Conservation (phyloP, 2,888 invertebrate species). For the Acholoe squamosa region DNA sequence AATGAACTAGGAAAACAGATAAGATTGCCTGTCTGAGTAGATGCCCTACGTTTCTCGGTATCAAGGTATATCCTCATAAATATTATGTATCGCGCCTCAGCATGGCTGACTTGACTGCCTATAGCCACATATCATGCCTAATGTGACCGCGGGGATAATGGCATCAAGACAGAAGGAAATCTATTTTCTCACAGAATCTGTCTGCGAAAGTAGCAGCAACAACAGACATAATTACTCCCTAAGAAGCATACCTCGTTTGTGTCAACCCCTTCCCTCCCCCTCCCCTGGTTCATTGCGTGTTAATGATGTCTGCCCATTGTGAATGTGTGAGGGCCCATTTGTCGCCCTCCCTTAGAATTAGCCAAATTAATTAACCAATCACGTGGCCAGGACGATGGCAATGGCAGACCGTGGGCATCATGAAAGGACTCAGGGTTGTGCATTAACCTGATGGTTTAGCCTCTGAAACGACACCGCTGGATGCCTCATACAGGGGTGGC, state of each 20-base stretch:
- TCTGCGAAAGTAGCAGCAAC: not conserved
- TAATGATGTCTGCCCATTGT: not conserved
- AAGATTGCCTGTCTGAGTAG: no score
- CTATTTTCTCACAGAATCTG: no score
- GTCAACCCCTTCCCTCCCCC: not conserved
- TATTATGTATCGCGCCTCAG: no score
- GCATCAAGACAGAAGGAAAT: no score
- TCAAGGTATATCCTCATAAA: no score
- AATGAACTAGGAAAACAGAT: no score
- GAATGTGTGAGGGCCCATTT: not conserved
- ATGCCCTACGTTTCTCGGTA: no score
- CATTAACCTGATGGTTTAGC: not conserved
- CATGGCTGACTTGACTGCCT: no score
- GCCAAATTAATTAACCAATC: conserved; percentile 21
- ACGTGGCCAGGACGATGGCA: not conserved
- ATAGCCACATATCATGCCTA: no score
- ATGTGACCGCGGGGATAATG: no score
- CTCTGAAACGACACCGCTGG: no score
- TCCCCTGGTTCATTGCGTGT: not conserved
- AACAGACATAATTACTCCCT: not conserved
- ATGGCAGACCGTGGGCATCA: not conserved
- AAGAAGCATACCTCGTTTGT: not conserved
- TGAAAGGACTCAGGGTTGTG: not conserved
- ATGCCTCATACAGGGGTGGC: no score
- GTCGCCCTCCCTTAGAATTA: not conserved